Evolutionary conservation across 2,888 invertebrate species (phyloP).

Genomic region (Therioaphis trifolii): DNA sequence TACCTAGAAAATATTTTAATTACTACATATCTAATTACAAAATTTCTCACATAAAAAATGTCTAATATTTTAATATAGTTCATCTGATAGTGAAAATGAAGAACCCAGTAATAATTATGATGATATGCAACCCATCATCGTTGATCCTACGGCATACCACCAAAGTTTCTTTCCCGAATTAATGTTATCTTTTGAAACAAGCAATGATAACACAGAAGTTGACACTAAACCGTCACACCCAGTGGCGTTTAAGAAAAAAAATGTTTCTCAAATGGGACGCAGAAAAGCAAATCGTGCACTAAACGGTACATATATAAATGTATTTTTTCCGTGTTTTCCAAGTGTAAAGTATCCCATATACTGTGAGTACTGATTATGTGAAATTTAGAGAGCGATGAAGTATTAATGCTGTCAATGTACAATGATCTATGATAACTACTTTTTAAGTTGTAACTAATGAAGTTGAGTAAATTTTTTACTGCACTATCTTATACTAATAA

Average conservation of each 20-base stretch:
- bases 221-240: constrained; percentile 17
- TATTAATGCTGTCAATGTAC: no score
- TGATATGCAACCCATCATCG: no score
- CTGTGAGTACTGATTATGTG: neutral
- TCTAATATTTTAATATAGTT: no score
- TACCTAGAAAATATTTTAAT: no score
- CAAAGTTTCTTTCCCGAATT: neutral
- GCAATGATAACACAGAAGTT: neutral
- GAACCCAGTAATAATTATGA: no score
- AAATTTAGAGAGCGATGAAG: neutral
- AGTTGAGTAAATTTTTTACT: no score
- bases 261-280: constrained; percentile 52
- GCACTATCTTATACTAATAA: no score
- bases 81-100: no score
- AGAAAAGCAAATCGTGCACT: constrained; percentile 61
- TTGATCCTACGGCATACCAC: neutral
- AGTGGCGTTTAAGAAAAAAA: constrained; percentile 33
- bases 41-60: no score
- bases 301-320: constrained; percentile 46
- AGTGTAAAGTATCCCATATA: neutral
- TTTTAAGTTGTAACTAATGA: no score
- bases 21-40: no score
- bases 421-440: no score
- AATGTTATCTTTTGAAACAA: neutral
- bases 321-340: neutral